Base-by-base conservation (phyloP, 2,888 invertebrate species). In the Plebejus argus region DNA sequence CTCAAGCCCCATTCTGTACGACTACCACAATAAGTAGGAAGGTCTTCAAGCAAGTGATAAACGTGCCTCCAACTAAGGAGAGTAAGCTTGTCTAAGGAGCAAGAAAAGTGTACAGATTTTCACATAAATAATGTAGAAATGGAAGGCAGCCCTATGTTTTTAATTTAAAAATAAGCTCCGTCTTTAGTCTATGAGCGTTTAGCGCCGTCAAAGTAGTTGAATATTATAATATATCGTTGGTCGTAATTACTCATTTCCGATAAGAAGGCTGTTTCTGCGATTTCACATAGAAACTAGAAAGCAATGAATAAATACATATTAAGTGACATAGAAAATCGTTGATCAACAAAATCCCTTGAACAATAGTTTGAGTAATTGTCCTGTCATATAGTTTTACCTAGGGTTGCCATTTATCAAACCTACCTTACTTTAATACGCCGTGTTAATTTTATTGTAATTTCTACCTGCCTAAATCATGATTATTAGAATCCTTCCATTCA, bases 271-370 rank as follows among this genome's bases (percentile, higher is more conserved):
- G 49, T 77, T 71, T 72, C 78, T 76, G 76, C 76, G 70, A 77
- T 76, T 76, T 71, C 76, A 77, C 76, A 56, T 78, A 66, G 77
- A 79, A 81, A 81, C 45, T 78, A 66, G 77, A 80, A 81, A 81
- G 74, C 81, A 81, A 81, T 81, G 81, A 81, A 81, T 81, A 81
- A 81, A 81, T 81, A 79, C 80, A 81, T 81, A 79, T 80, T 81
- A 79, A 81, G 76, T 77, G 76, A 78, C 79, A 70, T 78, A 79
- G 78, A 79, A 81, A 79, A 79, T 79, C 79, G 81, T 81, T 78
- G 77, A 79, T 81, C 81, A 81, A 81, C 79, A 78, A 80, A 81
- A 81, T 81, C 80, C 79, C 77, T 80, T 78, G 79, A 81, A 78
- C 79, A 77, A 79, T 78, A 76, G 78, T 77, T 79, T 81, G 81